These are phyloP conservation scores for Sardina pilchardus DNA, from an alignment of 2,113 vertebrate species.

Conservation along the genomic window DNA sequence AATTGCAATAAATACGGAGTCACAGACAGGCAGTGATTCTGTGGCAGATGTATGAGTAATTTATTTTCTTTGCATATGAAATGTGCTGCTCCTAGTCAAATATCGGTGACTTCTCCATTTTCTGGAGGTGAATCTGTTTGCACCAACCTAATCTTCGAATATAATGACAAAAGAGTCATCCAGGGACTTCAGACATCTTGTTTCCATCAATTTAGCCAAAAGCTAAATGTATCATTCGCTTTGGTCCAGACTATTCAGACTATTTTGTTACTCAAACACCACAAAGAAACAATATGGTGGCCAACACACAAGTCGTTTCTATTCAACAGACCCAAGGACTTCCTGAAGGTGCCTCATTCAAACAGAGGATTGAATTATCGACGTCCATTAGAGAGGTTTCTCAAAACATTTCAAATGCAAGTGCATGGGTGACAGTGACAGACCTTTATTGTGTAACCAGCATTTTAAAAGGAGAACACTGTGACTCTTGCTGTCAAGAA, in stretches of 20 bases:
- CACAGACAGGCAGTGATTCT: slow-evolving; percentile 31
- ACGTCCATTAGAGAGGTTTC: neutral
- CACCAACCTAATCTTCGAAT: slow-evolving; percentile 39
- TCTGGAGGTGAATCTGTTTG: slow-evolving; percentile 34
- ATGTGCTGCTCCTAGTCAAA: slow-evolving; percentile 50
- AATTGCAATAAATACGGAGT: slow-evolving; percentile 56
- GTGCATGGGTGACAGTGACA: neutral
- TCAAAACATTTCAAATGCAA: neutral
- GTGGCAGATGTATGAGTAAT: slow-evolving; percentile 50
- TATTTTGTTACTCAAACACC: neutral
- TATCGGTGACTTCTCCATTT: slow-evolving; percentile 41
- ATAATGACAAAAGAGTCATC: slow-evolving; percentile 47
- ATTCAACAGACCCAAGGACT: neutral
- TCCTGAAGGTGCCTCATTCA: neutral
- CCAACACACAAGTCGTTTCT: neutral
- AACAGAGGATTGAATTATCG: neutral
- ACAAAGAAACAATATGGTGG: neutral
- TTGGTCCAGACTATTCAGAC: neutral
- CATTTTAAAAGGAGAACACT: neutral
- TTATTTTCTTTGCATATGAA: slow-evolving; percentile 63
- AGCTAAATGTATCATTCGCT: slow-evolving; percentile 14
- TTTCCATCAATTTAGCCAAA: slow-evolving; percentile 19
- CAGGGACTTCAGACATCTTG: slow-evolving; percentile 15
- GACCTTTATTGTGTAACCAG: neutral
- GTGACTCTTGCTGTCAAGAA: too few species aligned